Conservation (phyloP, 2,113 vertebrate genomes). For the Falco punctatus region DNA sequence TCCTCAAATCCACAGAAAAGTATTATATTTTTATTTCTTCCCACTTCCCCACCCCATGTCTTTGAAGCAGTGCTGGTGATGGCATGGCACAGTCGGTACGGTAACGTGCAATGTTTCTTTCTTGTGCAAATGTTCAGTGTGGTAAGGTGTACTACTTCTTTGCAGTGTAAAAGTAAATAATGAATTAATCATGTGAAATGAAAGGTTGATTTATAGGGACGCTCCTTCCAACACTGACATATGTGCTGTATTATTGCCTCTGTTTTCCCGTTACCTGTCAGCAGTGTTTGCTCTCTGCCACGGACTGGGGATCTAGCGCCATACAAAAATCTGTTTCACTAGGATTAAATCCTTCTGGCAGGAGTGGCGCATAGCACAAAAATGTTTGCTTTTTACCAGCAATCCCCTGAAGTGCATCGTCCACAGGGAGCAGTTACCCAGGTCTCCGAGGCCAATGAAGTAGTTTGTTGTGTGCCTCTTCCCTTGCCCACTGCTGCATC, state of each 20-base stretch:
- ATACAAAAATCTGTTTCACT: background rate
- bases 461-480: background rate
- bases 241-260: background rate
- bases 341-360: background rate
- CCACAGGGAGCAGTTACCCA: background rate
- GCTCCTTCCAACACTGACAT: background rate
- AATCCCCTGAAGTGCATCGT: background rate
- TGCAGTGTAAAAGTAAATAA: background rate
- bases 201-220: too few relatives aligned
- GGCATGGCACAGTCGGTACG: fast-evolving
- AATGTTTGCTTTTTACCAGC: background rate
- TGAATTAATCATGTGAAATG: fast-evolving
- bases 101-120: fast-evolving
- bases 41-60: too few relatives aligned
- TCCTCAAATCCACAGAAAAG: background rate
- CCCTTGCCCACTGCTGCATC: too few relatives aligned
- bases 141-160: too few relatives aligned
- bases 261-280: background rate
- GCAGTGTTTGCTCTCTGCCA: background rate
- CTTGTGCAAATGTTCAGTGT: fast-evolving
- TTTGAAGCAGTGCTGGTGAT: background rate
- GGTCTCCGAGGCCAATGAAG: background rate
- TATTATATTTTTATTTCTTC: background rate
- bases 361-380: background rate
- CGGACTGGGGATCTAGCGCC: background rate